Base-by-base conservation (phyloP, 2,113 vertebrate genomes). In the Canis aureus region DNA sequence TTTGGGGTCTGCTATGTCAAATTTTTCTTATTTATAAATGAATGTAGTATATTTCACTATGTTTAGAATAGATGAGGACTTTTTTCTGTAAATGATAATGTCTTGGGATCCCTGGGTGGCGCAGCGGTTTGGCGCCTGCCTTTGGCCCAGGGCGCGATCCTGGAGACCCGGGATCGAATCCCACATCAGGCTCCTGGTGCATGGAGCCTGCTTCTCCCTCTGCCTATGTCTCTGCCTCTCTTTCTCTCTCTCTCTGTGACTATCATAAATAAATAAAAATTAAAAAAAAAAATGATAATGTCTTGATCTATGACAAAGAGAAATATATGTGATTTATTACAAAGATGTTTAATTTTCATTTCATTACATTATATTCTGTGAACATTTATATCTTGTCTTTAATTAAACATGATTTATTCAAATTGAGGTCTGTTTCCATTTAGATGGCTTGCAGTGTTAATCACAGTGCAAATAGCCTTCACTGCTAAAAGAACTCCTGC, bases 391-490 rank as follows among this genome's bases (percentile, higher is more conserved):
- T 92, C 27, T 55, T 93, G 88, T 62, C 55, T 93, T 97, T 97
- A 98, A 98, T 97, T 98, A 97, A 97, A 97, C 57, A 89, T 96
- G 91, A 97, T 97, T 97, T 97, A 82, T 95, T 95, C 82, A 97
- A 96, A 96, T 94, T 89, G 93, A 97, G 94, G 55, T 94, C 95
- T 78, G 67, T 96, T 97, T 98, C 59, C 82, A 89, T 91, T 94
- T 94, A 89, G 73, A 93, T 96, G 89, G 62, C 73, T 93, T 69
- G 35, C 91, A 79, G 11, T 96, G 85, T 95, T 98, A 97, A 97
- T 98, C 86, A 95, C 60, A 95, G 86, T 73, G 91, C 76, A 89
- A 97, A 95, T 59, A 97, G 86, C 67, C 91, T 91, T 83, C 51
- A 12, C 76, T 0, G 17, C 38, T 27, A 23, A 93, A 89, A 93